Evolutionary conservation across 2,888 invertebrate genomes (phyloP).

Genomic region (Epirrita christyi): DNA sequence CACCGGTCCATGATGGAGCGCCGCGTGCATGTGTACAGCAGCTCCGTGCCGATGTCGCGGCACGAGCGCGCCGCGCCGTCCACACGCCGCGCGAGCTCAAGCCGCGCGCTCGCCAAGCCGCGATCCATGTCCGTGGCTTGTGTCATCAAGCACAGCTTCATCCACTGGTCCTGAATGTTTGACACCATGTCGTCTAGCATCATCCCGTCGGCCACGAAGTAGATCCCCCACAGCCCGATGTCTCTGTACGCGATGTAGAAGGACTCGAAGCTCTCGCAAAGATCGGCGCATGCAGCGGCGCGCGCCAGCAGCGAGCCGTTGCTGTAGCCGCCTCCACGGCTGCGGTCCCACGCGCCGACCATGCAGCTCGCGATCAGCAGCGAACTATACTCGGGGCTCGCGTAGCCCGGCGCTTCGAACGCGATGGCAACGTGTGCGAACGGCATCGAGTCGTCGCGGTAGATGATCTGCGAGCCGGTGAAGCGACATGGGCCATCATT

Average conservation of each 20-base stretch:
- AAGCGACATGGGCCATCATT: conserved; percentile 49
- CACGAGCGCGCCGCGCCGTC: conserved; percentile 57
- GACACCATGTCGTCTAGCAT: conserved; percentile 64
- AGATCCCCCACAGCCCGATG: conserved; percentile 78
- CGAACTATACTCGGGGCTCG: conserved; percentile 57
- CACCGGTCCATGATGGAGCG: conserved; percentile 37
- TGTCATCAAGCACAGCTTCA: conserved; percentile 62
- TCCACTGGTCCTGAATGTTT: conserved; percentile 67
- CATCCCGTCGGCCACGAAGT: conserved; percentile 61
- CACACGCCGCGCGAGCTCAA: conserved; percentile 53
- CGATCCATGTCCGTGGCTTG: conserved; percentile 54
- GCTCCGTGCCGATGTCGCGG: conserved; percentile 62
- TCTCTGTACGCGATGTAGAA: conserved; percentile 73
- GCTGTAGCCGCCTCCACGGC: conserved; percentile 54
- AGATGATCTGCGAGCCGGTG: conserved; percentile 49
- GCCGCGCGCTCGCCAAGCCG: conserved; percentile 58
- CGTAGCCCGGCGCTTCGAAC: conserved; percentile 72
- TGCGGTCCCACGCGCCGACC: conserved; percentile 69
- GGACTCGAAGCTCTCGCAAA: conserved; percentile 56
- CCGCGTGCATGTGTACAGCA: conserved; percentile 56
- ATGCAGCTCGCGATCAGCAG: conserved; percentile 63
- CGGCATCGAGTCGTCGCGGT: conserved; percentile 70
- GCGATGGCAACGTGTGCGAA: conserved; percentile 72
- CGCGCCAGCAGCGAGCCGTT: conserved; percentile 58
- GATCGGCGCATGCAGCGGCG: conserved; percentile 48